Evolutionary conservation across 2,888 invertebrate species (phyloP), one percentile per base, ranked within the genome.

Genomic region (Tipula confusa): DNA sequence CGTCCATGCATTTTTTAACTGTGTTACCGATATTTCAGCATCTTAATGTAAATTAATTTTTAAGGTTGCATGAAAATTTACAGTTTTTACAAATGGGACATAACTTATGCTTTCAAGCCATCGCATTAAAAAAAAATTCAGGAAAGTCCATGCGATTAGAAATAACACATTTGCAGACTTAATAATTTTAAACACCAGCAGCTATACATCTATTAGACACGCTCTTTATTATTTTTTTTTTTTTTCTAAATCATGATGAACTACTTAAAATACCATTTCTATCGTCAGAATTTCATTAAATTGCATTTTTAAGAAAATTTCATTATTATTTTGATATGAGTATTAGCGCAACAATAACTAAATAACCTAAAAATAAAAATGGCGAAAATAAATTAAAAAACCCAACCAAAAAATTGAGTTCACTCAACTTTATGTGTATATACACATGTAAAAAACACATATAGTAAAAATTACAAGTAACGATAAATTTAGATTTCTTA

Each of bases 311-410:
- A 24, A 24, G 24, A 64, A 43, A 15, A 15, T 15, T 15, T n/a
- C n/a, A 43, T 5, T 15, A 11, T 43, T 64, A 7, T 18, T 2
- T 24, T 64, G 9, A 48, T 15, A 43, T 11, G 43, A 15, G 15
- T 64, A 24, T 24, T n/a, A n/a, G 24, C 2, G 24, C 24, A 24
- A 18, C 24, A 33, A 33, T 33, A 33, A 9, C 11, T 6, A 9
- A 9, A 33, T 3, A 33, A 33, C 33, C 0, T 24, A 9, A 7
- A 24, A 64, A 9, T 3, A 15, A 43, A 15, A 64, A 64, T 64
- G 64, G 64, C 64, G 64, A 64, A 64, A 64, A 64, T 64, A 64
- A 64, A 64, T 64, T 64, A 64, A 64, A 64, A n/a, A 64, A 64
- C 3, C 9, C 64, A 64, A 64, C 64, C 64, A 64, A 64, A 64